These are phyloP conservation scores for Eremobia ochroleuca DNA, from an alignment of 2,888 invertebrate species.

Conservation along the genomic window DNA sequence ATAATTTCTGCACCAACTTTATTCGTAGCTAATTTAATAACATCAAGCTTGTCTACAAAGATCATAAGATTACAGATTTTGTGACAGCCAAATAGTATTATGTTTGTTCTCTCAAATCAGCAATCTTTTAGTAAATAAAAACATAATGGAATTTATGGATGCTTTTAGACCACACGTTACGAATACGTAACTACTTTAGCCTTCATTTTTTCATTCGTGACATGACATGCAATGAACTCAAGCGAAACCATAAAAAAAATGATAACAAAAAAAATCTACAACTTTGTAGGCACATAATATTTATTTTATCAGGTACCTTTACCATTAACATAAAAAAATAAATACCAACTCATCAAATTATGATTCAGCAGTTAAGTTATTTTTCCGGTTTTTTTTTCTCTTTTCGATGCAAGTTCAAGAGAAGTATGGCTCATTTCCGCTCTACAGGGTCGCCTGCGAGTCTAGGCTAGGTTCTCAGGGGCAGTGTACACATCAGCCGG, in stretches of 20 bases:
- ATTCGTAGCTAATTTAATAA: neutral
- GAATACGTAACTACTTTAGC: neutral
- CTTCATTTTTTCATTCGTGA: slow-evolving; percentile 12
- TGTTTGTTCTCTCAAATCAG: neutral
- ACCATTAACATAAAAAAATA: neutral
- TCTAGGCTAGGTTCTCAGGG: neutral
- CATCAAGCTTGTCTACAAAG: neutral
- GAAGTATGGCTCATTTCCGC: neutral
- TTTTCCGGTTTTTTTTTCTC: neutral
- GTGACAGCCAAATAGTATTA: neutral
- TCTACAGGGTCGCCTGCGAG: neutral
- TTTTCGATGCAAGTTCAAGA: neutral
- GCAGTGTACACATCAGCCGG: too few relatives aligned
- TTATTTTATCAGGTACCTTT: neutral
- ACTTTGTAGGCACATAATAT: neutral
- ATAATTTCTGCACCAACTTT: neutral
- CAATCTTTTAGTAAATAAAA: neutral
- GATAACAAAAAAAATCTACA: neutral
- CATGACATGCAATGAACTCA: neutral
- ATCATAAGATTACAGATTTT: neutral
- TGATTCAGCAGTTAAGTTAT: neutral
- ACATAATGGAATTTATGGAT: slow-evolving; percentile 4
- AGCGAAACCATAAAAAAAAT: neutral
- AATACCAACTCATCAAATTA: neutral
- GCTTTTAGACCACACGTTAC: slow-evolving; percentile 1